Percentiles rank a stretch among this genome's conserved stretches.
Evolutionary conservation across 2,113 vertebrate species (phyloP).

Genomic region (human): GRCh38 chr16:79635001-79635500

Average conservation of each 20-base stretch:
- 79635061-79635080: background rate
- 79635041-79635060: background rate
- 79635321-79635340: background rate
- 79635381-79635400: background rate
- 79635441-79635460: background rate
- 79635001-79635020: background rate
- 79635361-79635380: background rate
- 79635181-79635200: background rate
- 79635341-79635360: background rate
- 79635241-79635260: background rate
- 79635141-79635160: background rate
- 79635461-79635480: background rate
- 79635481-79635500: background rate
- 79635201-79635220: background rate
- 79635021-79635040: too few relatives aligned
- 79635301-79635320: background rate
- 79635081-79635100: background rate
- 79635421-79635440: background rate
- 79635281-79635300: background rate
- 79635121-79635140: too few relatives aligned
- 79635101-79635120: accelerated
- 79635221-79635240: background rate
- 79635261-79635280: background rate
- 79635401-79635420: background rate
- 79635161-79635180: background rate